phyloP scores from a whole-genome alignment of 2,113 vertebrate genomes.

The Asarcornis scutulata region DNA sequence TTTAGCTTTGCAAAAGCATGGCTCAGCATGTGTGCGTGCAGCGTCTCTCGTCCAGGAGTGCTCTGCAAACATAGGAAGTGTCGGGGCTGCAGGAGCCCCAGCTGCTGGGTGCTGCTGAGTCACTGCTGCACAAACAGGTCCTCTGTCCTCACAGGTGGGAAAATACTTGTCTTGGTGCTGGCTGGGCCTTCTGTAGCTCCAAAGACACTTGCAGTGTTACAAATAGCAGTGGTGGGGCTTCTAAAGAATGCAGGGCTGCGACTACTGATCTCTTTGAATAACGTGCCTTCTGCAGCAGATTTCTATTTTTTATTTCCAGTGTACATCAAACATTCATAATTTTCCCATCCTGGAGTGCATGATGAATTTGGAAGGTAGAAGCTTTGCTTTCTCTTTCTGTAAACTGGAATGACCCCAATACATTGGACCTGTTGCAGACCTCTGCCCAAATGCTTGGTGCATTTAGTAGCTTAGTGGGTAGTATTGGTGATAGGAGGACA shows the following conservation, averaged over 20 bases:
- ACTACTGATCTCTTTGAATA: constrained; percentile 42
- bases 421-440: background rate
- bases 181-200: background rate
- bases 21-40: accelerated
- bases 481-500: no score
- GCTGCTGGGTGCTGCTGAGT: background rate
- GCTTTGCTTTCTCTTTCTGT: background rate
- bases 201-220: background rate
- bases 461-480: no score
- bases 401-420: background rate
- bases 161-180: background rate
- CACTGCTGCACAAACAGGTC: background rate
- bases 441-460: background rate
- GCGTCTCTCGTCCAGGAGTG: accelerated
- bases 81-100: background rate
- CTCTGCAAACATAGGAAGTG: background rate
- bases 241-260: background rate
- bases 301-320: constrained; percentile 24
- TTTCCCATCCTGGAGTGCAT: background rate
- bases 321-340: background rate
- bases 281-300: background rate
- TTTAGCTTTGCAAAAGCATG: accelerated
- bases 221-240: constrained; percentile 15
- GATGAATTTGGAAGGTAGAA: background rate
- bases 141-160: constrained; percentile 13